Evolutionary conservation across 2,888 invertebrate species (phyloP).

Genomic region (Choreutis nemorana): DNA sequence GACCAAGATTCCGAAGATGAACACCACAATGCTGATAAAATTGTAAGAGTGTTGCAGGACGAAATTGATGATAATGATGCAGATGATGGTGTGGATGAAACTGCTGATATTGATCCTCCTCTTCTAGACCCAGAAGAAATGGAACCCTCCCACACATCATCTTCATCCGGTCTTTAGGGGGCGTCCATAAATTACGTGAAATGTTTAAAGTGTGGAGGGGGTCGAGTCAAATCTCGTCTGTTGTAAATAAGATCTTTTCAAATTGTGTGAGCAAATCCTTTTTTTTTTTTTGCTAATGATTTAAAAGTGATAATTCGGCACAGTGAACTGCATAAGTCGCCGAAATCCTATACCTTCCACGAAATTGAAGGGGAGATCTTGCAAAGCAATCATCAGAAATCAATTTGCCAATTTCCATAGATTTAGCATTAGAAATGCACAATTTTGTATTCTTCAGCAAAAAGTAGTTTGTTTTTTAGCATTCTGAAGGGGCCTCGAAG

Average conservation of each 20-base stretch:
- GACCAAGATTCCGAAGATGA: slow-evolving; percentile 21
- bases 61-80: slow-evolving; percentile 17
- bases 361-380: slow-evolving; percentile 16
- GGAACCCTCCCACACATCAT: slow-evolving; percentile 19
- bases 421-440: slow-evolving; percentile 12
- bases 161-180: slow-evolving; percentile 11
- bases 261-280: slow-evolving; percentile 13
- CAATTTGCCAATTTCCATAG: slow-evolving; percentile 13
- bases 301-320: slow-evolving; percentile 15
- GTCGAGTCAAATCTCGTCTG: slow-evolving; percentile 15
- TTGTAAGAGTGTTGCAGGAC: slow-evolving; percentile 25
- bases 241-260: slow-evolving; percentile 16
- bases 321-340: slow-evolving; percentile 10
- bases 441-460: slow-evolving; percentile 11
- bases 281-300: slow-evolving; percentile 12
- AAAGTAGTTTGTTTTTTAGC: slow-evolving; percentile 10
- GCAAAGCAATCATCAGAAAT: slow-evolving; percentile 16
- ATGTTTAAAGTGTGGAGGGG: no score
- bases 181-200: no score
- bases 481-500: slow-evolving; percentile 9
- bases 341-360: slow-evolving; percentile 15
- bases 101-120: slow-evolving; percentile 23
- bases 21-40: slow-evolving; percentile 19
- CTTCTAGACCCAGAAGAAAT: slow-evolving; percentile 19
- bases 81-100: slow-evolving; percentile 18